Conservation (phyloP, 37 sponge, comb jelly and placozoan species). For the Hormiphora californensis region DNA sequence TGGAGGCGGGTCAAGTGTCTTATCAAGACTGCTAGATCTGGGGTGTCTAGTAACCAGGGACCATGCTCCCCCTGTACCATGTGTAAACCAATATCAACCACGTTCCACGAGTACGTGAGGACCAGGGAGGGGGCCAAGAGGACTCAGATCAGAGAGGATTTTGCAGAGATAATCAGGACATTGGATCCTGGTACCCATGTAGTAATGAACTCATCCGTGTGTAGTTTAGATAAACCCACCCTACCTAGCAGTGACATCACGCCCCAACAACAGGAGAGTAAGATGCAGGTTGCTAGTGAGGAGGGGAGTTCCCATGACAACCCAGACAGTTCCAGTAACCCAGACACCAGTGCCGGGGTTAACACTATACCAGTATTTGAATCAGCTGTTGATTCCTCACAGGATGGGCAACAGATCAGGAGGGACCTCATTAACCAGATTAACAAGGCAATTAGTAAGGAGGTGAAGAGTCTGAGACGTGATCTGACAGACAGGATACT, state of each 20-base stretch:
- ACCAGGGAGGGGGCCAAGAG: not conserved
- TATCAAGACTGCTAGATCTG: not conserved
- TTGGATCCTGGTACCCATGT: not conserved
- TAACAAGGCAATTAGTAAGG: not conserved
- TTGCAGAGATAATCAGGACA: not conserved
- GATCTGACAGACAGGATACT: not conserved
- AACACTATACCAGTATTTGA: not conserved
- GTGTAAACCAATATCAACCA: not conserved
- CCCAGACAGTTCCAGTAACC: not conserved
- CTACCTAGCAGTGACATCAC: not conserved
- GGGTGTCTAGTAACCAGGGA: not conserved
- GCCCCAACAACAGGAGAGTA: not conserved
- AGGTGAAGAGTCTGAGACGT: not conserved
- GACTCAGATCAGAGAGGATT: not conserved
- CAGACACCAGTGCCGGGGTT: slow-evolving; percentile 1
- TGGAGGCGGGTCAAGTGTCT: not conserved
- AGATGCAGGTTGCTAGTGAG: not conserved
- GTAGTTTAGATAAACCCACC: too few relatives aligned
- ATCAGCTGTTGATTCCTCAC: not conserved
- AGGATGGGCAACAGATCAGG: not conserved
- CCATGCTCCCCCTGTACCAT: not conserved
- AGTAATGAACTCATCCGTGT: not conserved
- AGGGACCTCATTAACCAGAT: not conserved
- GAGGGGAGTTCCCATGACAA: not conserved
- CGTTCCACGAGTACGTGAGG: not conserved